Base-by-base conservation (phyloP, 2,888 invertebrate species). In the Gasteruption jaculator region DNA sequence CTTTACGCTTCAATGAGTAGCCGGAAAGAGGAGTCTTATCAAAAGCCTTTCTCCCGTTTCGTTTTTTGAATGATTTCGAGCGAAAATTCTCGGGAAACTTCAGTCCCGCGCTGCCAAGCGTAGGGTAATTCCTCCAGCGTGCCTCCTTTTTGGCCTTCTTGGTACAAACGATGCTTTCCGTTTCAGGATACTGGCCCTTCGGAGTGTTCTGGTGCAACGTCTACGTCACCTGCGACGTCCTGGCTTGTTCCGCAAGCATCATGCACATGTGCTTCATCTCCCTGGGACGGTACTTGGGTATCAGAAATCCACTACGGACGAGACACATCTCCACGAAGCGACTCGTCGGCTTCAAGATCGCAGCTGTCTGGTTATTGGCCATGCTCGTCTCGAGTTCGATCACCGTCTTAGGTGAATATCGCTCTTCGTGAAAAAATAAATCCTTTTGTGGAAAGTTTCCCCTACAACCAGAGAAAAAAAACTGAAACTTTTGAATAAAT, bases 231-330 rank as follows among this genome's bases (percentile, higher is more conserved):
- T 91, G 91, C 63, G 95, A 95, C 71, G 94, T 95, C 33, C 75
- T 95, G 42, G 92, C 93, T 41, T 96, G 95, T 68, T 94, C 94
- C 0, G 88, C 93, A 5, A 91, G 91, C 68, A 95, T 95, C 66
- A 84, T 94, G 77, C 95, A 95, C 75, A 87, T 95, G 81, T 93
- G 94, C 60, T 91, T 89, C 72, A 91, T 92, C 68, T 88, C 90
- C 36, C 76, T 92, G 43, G 91, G 91, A 59, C 80, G 94, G 50
- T 94, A 88, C 72, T 74, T 92, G 57, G 92, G 91, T 45, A 91
- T 91, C 61, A 78, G 91, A 37, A 90, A 90, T 69, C 95, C 95
- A 0, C 73, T 95, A 65, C 86, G 85, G 62, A 89, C 89, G 33
- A 76, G 90, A 3, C 87, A 91, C 66, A 86, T 85, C 60, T 86